These are phyloP conservation scores for Scolanthus callimorphus DNA, from an alignment of 92 coral and sea anemone species.

Conservation along the genomic window DNA sequence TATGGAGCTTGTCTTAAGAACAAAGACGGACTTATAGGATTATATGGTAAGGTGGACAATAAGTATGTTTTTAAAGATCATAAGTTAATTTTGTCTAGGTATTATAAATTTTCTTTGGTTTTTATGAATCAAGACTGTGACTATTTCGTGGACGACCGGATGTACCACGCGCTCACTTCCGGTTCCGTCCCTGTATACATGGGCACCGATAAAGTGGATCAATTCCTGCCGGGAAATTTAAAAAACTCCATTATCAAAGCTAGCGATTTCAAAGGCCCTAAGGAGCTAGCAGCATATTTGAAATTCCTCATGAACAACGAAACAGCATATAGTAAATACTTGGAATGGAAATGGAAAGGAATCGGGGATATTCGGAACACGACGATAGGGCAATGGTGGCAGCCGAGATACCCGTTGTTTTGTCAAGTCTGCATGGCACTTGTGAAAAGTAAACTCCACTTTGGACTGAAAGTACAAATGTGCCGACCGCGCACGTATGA, in stretches of 20 bases:
- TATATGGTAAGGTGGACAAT: constrained; percentile 55
- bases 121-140: constrained; percentile 96
- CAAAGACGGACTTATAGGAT: constrained; percentile 67
- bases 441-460: constrained; percentile 85
- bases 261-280: constrained; percentile 80
- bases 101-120: constrained; percentile 86
- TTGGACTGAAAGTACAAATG: constrained; percentile 78
- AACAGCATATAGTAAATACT: constrained; percentile 79
- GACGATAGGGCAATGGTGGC: constrained; percentile 96
- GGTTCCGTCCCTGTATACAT: constrained; percentile 92
- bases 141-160: constrained; percentile 87
- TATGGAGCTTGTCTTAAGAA: constrained; percentile 83
- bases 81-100: constrained; percentile 62
- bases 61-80: constrained; percentile 73
- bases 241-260: constrained; percentile 85
- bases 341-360: constrained; percentile 95
- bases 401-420: constrained; percentile 82
- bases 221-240: constrained; percentile 84
- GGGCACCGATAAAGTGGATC: constrained; percentile 95
- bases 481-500: constrained; percentile 71
- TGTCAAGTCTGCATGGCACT: constrained; percentile 97
- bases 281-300: constrained; percentile 71
- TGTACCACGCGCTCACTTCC: constrained; percentile 84
- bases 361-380: constrained; percentile 74
- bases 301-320: constrained; percentile 65